Conservation (phyloP, 2,888 invertebrate species). For the Macaria liturata region DNA sequence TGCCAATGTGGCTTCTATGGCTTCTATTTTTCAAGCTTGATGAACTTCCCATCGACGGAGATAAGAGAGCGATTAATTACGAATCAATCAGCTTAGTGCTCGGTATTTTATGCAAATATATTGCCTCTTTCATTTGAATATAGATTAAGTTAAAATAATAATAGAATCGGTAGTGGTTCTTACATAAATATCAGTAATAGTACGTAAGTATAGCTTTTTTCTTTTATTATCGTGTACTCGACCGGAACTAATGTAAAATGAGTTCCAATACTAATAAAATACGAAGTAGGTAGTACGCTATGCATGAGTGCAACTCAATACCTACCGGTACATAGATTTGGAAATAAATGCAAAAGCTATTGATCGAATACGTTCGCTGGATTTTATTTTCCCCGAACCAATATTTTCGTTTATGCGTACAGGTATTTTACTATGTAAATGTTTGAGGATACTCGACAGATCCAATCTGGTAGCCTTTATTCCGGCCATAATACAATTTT, state of each 20-base stretch:
- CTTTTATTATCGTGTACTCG: too few species aligned
- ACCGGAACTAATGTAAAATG: too few species aligned
- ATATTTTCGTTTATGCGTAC: slow-evolving; percentile 10
- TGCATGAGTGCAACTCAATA: too few species aligned
- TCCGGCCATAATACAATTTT: background rate
- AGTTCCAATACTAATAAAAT: too few species aligned
- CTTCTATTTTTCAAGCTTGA: slow-evolving; percentile 20
- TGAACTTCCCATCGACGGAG: slow-evolving; percentile 7
- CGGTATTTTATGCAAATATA: slow-evolving; percentile 5
- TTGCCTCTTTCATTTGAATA: too few species aligned
- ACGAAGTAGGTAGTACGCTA: too few species aligned
- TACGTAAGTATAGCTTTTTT: too few species aligned
- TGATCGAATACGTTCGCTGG: background rate
- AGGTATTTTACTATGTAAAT: slow-evolving; percentile 16
- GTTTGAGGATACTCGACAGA: slow-evolving; percentile 8
- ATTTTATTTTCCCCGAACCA: slow-evolving; percentile 4
- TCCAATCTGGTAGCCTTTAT: slow-evolving; percentile 15
- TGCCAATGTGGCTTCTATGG: slow-evolving; percentile 17
- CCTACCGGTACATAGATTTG: background rate
- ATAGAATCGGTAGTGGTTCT: too few species aligned
- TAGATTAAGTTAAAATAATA: too few species aligned
- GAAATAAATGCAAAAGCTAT: slow-evolving; percentile 1
- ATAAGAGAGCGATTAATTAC: slow-evolving; percentile 13
- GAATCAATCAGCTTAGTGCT: slow-evolving; percentile 14
- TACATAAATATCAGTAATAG: too few species aligned